Evolutionary conservation across 1,140 invertebrate species (phyloP).

Genomic region (Orius insidiosus): DNA sequence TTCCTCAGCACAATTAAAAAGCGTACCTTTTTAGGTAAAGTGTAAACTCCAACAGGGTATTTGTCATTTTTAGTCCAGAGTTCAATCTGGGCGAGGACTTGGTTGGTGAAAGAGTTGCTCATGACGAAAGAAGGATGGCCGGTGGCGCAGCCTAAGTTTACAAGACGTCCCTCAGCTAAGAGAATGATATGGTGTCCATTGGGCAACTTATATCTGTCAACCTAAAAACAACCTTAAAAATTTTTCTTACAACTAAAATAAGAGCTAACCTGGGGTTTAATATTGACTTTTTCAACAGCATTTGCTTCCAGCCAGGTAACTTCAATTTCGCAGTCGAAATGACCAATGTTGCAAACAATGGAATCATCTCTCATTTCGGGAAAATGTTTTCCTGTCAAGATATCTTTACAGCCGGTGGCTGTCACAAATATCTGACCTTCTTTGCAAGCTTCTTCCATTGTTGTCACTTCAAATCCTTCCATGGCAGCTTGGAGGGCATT

Average conservation of each 20-base stretch:
- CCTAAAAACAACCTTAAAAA: constrained; percentile 30
- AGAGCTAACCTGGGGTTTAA: constrained; percentile 76
- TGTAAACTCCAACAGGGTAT: constrained; percentile 77
- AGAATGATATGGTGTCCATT: constrained; percentile 90
- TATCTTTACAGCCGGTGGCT: constrained; percentile 91
- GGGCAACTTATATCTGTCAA: constrained; percentile 78
- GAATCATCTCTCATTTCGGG: constrained; percentile 87
- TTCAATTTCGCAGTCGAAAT: constrained; percentile 97
- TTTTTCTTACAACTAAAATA: too few species aligned
- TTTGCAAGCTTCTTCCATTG: constrained; percentile 88
- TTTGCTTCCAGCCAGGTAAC: constrained; percentile 94
- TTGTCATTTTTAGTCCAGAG: constrained; percentile 80
- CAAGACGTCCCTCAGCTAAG: constrained; percentile 88
- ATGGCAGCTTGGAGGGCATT: constrained; percentile 96
- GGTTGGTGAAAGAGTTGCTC: constrained; percentile 99
- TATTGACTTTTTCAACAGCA: constrained; percentile 71
- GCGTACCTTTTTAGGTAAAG: constrained; percentile 74
- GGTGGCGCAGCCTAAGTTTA: constrained; percentile 96
- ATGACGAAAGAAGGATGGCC: constrained; percentile 99
- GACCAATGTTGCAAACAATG: constrained; percentile 98
- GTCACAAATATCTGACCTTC: constrained; percentile 95
- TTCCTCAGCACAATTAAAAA: not conserved
- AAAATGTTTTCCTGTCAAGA: constrained; percentile 79
- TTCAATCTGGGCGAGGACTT: constrained; percentile 96
- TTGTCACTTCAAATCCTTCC: constrained; percentile 90